Percentiles rank a stretch among this genome's conserved stretches.
These are phyloP conservation scores for Xylota segnis DNA, from an alignment of 2,888 invertebrate genomes.

Conservation along the genomic window DNA sequence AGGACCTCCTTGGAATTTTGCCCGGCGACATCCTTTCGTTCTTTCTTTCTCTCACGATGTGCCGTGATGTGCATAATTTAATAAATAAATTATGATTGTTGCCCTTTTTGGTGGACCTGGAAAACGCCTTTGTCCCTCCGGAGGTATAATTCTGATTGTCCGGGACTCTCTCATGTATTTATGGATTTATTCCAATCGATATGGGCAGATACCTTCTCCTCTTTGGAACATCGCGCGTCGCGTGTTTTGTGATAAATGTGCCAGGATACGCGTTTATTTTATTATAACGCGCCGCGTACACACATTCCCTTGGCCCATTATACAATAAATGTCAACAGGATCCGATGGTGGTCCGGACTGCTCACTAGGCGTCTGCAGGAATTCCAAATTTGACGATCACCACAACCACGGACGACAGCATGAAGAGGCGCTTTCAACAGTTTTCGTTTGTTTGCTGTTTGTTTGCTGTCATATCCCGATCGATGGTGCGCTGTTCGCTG, in stretches of 20 bases:
- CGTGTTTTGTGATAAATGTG: slow-evolving; percentile 84
- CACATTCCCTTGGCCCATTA: slow-evolving; percentile 72
- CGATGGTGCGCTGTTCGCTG: not conserved
- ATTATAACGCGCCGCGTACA: slow-evolving; percentile 81
- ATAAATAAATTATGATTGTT: slow-evolving; percentile 78
- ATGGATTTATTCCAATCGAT: slow-evolving; percentile 78
- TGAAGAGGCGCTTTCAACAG: slow-evolving; percentile 67
- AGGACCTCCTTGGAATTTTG: slow-evolving; percentile 71
- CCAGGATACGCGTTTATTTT: slow-evolving; percentile 84
- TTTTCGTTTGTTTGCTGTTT: slow-evolving; percentile 67
- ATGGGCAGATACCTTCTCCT: slow-evolving; percentile 15
- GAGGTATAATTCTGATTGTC: slow-evolving; percentile 53
- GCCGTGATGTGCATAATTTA: slow-evolving; percentile 79
- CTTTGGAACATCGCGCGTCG: slow-evolving; percentile 38
- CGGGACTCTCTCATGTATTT: slow-evolving; percentile 76
- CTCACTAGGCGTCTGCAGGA: slow-evolving; percentile 65
- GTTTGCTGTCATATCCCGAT: slow-evolving; percentile 71
- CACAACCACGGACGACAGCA: slow-evolving; percentile 16
- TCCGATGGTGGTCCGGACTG: slow-evolving; percentile 71
- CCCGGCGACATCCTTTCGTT: slow-evolving; percentile 49
- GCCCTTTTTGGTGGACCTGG: slow-evolving; percentile 61
- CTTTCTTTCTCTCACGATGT: slow-evolving; percentile 49
- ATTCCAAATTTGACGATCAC: slow-evolving; percentile 73
- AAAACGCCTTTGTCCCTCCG: slow-evolving; percentile 42
- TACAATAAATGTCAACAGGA: slow-evolving; percentile 75